phyloP scores from a whole-genome alignment of 2,888 invertebrate species.

The Ennomos fuscantarius region DNA sequence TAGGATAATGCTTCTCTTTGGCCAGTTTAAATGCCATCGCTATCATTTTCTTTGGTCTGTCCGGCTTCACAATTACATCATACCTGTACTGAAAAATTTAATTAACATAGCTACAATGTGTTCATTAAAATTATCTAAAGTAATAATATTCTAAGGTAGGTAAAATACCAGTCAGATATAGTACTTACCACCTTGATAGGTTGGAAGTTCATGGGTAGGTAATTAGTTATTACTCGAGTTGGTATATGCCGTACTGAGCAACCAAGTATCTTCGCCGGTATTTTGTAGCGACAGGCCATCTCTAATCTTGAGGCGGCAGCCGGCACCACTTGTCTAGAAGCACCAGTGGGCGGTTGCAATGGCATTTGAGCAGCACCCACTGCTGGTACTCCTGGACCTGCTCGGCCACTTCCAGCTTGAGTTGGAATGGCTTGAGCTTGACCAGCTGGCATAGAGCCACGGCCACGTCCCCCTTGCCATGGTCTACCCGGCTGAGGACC shows the following conservation, averaged over 20 bases:
- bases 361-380: not conserved
- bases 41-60: slow-evolving; percentile 87
- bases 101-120: not conserved
- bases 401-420: too few species aligned
- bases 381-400: too few species aligned
- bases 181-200: slow-evolving; percentile 72
- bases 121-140: too few species aligned
- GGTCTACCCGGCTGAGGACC: too few species aligned
- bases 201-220: slow-evolving; percentile 84
- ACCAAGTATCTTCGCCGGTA: slow-evolving; percentile 72
- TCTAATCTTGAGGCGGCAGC: slow-evolving; percentile 17
- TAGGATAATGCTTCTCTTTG: slow-evolving; percentile 62
- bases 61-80: slow-evolving; percentile 90
- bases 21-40: slow-evolving; percentile 74
- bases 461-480: too few species aligned
- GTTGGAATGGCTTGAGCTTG: too few species aligned
- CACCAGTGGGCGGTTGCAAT: not conserved
- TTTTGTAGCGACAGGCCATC: slow-evolving; percentile 48
- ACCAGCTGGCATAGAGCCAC: too few species aligned
- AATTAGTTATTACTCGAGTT: slow-evolving; percentile 86
- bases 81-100: slow-evolving; percentile 88
- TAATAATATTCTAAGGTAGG: too few species aligned
- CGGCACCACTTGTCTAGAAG: slow-evolving; percentile 1
- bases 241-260: slow-evolving; percentile 43
- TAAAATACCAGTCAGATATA: too few species aligned